Evolutionary conservation across 2,888 invertebrate species (phyloP), one percentile per base, ranked within the genome.

Genomic region (Drosophila barbarae): DNA sequence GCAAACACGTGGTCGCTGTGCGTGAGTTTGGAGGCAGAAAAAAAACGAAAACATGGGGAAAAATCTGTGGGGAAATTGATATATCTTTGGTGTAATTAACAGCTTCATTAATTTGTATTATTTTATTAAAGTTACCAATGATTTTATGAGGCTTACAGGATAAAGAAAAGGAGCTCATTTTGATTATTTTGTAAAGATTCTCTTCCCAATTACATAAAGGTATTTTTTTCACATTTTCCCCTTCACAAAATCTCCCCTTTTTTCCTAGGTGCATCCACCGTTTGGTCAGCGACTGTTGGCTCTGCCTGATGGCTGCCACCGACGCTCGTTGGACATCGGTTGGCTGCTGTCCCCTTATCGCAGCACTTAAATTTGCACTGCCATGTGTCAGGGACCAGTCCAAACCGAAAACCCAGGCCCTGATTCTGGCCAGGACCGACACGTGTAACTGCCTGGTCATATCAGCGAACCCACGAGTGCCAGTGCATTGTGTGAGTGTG

Each of bases 341-440:
- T 41, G 46, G 55, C 26, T 18, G 44, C 53, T 42, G 54, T 41
- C 35, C 55, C 67, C 73, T 85, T 85, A 81, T 85, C 84, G 78
- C 69, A 58, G 57, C 65, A 69, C 60, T 69, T 72, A 69, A 72
- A 72, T 65, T 69, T 72, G 65, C 73, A 65, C 69, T 56, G 67
- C 53, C 72, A 72, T 68, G 67, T 67, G 68, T 64, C 66, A 56
- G 52, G 38, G 38, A 47, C 55, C 68, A 67, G 61, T 61, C 52
- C 63, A 55, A 55, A 60, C 42, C 61, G 30, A 60, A 63, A 63
- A 51, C 50, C 61, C 7, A 50, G 42, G 42, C 35, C 64, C 64
- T 15, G 51, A 61, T 60, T 60, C 65, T 21, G 42, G 42, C 38
- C 68, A 58, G 42, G 28, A 64, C 44, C 64, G 44, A 61, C 69